Percentiles rank a stretch among this genome's conserved stretches.
These are phyloP conservation scores for Antigone vipio DNA, from an alignment of 2,113 vertebrate species.

Conservation along the genomic window DNA sequence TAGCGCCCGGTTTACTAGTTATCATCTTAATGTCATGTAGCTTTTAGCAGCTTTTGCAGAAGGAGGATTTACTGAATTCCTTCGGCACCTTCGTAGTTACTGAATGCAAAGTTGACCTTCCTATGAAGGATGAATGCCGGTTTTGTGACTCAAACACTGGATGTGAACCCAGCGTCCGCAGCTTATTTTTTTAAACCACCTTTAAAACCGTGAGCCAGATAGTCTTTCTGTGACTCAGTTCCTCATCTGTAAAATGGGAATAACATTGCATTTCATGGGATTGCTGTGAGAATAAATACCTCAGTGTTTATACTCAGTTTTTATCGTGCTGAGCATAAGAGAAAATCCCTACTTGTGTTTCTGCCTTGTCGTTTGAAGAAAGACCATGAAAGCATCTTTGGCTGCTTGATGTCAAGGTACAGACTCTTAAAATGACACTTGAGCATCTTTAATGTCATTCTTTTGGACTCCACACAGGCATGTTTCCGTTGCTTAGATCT, in stretches of 20 bases:
- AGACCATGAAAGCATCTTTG: slow-evolving; percentile 53
- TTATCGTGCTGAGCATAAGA: slow-evolving; percentile 47
- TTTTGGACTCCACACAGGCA: slow-evolving; percentile 28
- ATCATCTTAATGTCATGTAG: slow-evolving; percentile 1
- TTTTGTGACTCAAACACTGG: slow-evolving; percentile 2
- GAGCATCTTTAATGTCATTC: slow-evolving; percentile 60
- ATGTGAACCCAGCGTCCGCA: neutral
- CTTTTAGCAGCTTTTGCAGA: slow-evolving; percentile 36
- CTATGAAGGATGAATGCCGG: slow-evolving; percentile 18
- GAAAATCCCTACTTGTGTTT: slow-evolving; percentile 46
- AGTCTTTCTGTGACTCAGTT: slow-evolving; percentile 34
- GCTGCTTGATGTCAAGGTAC: slow-evolving; percentile 40
- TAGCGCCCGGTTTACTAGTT: neutral
- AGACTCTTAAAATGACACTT: slow-evolving; percentile 46
- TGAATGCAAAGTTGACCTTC: slow-evolving; percentile 24
- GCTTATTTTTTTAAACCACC: slow-evolving; percentile 12
- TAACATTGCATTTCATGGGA: neutral
- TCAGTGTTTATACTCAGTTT: slow-evolving; percentile 12
- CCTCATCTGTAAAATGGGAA: slow-evolving; percentile 36
- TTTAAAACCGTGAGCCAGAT: neutral
- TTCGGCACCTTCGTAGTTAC: neutral
- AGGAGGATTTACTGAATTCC: slow-evolving; percentile 20
- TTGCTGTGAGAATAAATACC: slow-evolving; percentile 48
- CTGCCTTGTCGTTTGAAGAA: slow-evolving; percentile 56
- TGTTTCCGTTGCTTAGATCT: slow-evolving; percentile 47